Percentiles rank a stretch among this genome's conserved stretches.
These are phyloP conservation scores for Mesitornis unicolor DNA, from an alignment of 2,113 vertebrate genomes.

Conservation along the genomic window DNA sequence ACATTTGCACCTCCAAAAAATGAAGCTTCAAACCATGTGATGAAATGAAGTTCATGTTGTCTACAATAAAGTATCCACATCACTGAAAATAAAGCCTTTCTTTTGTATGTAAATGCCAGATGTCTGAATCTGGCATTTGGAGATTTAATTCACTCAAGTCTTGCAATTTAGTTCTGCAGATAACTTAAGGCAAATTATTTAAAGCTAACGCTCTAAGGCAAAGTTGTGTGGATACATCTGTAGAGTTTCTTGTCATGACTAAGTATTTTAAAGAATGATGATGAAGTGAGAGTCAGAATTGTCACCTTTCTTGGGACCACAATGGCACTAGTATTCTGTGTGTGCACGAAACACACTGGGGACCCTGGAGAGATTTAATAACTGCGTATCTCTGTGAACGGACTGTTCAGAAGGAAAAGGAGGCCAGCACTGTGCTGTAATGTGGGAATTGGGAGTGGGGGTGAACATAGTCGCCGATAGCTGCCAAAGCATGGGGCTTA, in stretches of 20 bases:
- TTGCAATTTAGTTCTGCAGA: background rate
- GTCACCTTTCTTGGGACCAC: conserved; percentile 37
- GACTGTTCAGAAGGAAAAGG: background rate
- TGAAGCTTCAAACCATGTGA: background rate
- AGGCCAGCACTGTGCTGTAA: background rate
- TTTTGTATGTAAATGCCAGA: background rate
- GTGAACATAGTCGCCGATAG: background rate
- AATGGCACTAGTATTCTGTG: conserved; percentile 20
- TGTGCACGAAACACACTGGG: background rate
- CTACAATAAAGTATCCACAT: background rate
- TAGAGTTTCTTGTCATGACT: background rate
- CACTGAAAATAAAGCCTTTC: background rate
- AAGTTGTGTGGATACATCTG: conserved; percentile 1
- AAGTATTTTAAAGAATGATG: conserved; percentile 46
- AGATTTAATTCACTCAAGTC: background rate
- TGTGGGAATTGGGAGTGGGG: background rate
- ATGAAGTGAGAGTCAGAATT: conserved; percentile 60
- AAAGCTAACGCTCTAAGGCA: background rate
- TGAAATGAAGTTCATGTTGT: background rate
- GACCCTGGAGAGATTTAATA: conserved; percentile 4
- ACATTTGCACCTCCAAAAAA: background rate
- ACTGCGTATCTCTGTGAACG: background rate
- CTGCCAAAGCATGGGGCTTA: background rate
- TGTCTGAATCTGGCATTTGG: background rate
- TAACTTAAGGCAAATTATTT: background rate